Percentiles rank a stretch among this genome's conserved stretches.
Evolutionary conservation across 2,113 vertebrate species (phyloP).

Genomic region (Otolemur garnettii): DNA sequence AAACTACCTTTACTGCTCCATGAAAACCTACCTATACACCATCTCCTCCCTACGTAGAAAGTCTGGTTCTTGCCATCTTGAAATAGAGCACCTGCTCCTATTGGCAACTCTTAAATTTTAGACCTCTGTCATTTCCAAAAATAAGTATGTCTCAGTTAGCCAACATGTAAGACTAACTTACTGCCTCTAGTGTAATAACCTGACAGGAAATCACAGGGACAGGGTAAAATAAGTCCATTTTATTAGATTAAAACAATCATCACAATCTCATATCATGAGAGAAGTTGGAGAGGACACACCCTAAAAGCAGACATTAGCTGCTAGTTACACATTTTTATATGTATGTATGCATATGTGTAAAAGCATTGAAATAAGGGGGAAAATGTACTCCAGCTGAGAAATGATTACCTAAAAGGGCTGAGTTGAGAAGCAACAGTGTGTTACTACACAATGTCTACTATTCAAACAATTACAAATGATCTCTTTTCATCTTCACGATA

Average conservation of each 20-base stretch:
- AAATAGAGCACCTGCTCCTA: conserved; percentile 49
- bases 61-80: background rate
- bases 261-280: conserved; percentile 58
- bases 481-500: conserved; percentile 1
- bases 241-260: conserved; percentile 67
- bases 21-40: background rate
- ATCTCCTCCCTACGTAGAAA: conserved; percentile 15
- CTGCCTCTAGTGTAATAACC: conserved; percentile 61
- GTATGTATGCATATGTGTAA: background rate
- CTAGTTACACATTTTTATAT: background rate
- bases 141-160: conserved; percentile 42
- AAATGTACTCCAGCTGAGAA: background rate
- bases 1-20: background rate
- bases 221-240: conserved; percentile 58
- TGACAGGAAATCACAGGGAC: conserved; percentile 57
- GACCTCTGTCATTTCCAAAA: conserved; percentile 29
- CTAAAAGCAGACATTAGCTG: conserved; percentile 39
- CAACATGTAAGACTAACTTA: conserved; percentile 71
- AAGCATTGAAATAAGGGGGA: background rate
- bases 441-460: background rate
- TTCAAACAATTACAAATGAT: background rate
- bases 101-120: conserved; percentile 62
- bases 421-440: background rate
- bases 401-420: background rate
- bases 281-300: conserved; percentile 62